A percentile compares a stretch with the other conserved stretches of the same genome.
These are phyloP conservation scores for Oligia latruncula DNA, from an alignment of 2,888 invertebrate genomes.

Conservation along the genomic window DNA sequence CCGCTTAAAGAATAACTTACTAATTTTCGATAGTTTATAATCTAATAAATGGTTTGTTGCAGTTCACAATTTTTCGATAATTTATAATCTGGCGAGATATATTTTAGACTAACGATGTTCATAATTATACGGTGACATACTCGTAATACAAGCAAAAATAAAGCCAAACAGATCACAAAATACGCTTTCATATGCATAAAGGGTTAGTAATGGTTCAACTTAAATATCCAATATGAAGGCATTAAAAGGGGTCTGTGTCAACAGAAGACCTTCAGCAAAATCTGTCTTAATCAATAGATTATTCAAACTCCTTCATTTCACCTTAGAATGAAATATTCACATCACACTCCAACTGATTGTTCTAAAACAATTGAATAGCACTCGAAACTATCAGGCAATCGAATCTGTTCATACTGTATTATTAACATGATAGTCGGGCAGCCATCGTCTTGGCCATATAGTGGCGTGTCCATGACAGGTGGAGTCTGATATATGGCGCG, in stretches of 20 bases:
- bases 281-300: slow-evolving; percentile 24
- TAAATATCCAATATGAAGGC: slow-evolving; percentile 23
- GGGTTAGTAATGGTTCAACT: background rate
- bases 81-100: background rate
- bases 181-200: background rate
- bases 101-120: background rate
- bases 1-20: background rate
- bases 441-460: slow-evolving; percentile 49
- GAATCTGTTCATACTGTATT: slow-evolving; percentile 48
- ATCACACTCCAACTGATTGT: slow-evolving; percentile 19
- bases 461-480: slow-evolving; percentile 48
- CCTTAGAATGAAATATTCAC: slow-evolving; percentile 21
- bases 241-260: slow-evolving; percentile 20
- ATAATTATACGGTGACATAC: background rate
- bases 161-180: background rate
- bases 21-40: background rate
- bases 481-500: slow-evolving; percentile 39
- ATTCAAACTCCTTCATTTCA: slow-evolving; percentile 8
- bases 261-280: slow-evolving; percentile 12
- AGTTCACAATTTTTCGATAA: background rate
- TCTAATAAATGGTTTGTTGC: background rate
- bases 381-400: slow-evolving; percentile 38
- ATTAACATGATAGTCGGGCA: slow-evolving; percentile 35
- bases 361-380: slow-evolving; percentile 33
- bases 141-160: background rate